Percentiles rank a stretch among this genome's conserved stretches.
Evolutionary conservation across 2,888 invertebrate genomes (phyloP).

Genomic region (Chrysolina oricalcia): DNA sequence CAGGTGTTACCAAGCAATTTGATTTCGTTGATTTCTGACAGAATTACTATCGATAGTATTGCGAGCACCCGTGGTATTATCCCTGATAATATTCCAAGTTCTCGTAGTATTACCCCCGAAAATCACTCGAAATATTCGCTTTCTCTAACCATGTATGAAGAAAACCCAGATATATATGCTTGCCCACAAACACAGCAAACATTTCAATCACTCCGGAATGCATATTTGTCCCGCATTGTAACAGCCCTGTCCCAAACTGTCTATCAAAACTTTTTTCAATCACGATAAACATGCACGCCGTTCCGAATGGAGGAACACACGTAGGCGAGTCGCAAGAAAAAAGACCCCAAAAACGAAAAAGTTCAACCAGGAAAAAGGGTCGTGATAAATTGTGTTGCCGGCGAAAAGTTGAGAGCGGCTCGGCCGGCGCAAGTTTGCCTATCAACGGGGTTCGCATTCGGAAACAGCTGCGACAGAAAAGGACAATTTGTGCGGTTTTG

Average conservation of each 20-base stretch:
- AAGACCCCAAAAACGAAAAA: conserved; percentile 22
- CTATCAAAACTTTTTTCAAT: conserved; percentile 5
- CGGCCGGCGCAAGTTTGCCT: conserved; percentile 39
- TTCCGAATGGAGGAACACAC: background rate
- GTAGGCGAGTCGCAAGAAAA: background rate
- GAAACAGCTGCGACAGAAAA: conserved; percentile 42
- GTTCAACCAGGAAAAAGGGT: conserved; percentile 35
- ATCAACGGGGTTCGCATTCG: conserved; percentile 34
- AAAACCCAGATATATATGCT: too few relatives aligned
- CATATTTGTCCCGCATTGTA: too few relatives aligned
- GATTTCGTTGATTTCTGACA: too few relatives aligned
- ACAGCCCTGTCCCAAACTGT: background rate
- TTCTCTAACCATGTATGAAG: too few relatives aligned
- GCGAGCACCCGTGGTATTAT: too few relatives aligned
- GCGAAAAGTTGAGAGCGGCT: conserved; percentile 30
- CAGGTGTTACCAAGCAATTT: too few relatives aligned
- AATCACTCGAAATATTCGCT: too few relatives aligned
- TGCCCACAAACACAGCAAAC: too few relatives aligned
- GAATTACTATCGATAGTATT: too few relatives aligned
- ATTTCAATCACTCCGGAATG: too few relatives aligned
- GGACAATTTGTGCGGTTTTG: conserved; percentile 36
- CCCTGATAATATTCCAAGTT: too few relatives aligned
- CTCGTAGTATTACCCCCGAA: too few relatives aligned
- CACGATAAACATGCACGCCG: background rate
- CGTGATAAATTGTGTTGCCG: conserved; percentile 42